phyloP scores from a whole-genome alignment of 2,888 invertebrate species.

The Sisyra nigra region DNA sequence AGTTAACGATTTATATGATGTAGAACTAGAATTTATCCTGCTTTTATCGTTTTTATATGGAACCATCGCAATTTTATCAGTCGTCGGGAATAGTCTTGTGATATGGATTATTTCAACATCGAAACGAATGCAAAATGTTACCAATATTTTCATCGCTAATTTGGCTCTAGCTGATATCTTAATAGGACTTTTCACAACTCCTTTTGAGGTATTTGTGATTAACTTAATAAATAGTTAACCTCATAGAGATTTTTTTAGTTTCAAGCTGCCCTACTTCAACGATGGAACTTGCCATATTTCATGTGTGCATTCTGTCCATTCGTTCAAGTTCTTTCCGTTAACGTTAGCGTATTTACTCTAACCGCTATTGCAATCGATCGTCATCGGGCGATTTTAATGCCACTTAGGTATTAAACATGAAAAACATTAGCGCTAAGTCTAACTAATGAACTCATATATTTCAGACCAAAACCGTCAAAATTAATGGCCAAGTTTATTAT shows the following conservation, averaged over 20 bases:
- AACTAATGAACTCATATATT: slow-evolving; percentile 20
- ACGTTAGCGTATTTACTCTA: slow-evolving; percentile 77
- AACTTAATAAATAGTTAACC: background rate
- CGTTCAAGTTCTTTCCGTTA: slow-evolving; percentile 70
- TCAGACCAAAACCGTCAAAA: slow-evolving; percentile 56
- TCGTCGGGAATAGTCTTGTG: slow-evolving; percentile 70
- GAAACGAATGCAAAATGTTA: slow-evolving; percentile 64
- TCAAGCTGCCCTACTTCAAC: slow-evolving; percentile 72
- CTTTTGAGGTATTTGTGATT: slow-evolving; percentile 54
- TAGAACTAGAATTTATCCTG: slow-evolving; percentile 55
- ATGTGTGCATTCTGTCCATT: slow-evolving; percentile 84
- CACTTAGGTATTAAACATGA: slow-evolving; percentile 42
- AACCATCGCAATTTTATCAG: slow-evolving; percentile 62
- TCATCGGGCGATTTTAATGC: slow-evolving; percentile 61
- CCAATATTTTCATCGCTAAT: slow-evolving; percentile 76
- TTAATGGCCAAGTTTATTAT: slow-evolving; percentile 56
- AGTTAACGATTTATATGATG: slow-evolving; percentile 38
- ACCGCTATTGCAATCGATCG: slow-evolving; percentile 78
- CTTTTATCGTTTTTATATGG: slow-evolving; percentile 66
- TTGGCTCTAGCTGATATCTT: slow-evolving; percentile 74
- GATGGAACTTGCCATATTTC: slow-evolving; percentile 72
- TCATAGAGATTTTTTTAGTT: slow-evolving; percentile 35
- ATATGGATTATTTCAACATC: slow-evolving; percentile 72
- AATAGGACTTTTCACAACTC: slow-evolving; percentile 71
- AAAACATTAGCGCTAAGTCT: background rate